A percentile compares a stretch with the other conserved stretches of the same genome.
phyloP scores from a whole-genome alignment of 2,888 invertebrate genomes.

The Aromia moschata region DNA sequence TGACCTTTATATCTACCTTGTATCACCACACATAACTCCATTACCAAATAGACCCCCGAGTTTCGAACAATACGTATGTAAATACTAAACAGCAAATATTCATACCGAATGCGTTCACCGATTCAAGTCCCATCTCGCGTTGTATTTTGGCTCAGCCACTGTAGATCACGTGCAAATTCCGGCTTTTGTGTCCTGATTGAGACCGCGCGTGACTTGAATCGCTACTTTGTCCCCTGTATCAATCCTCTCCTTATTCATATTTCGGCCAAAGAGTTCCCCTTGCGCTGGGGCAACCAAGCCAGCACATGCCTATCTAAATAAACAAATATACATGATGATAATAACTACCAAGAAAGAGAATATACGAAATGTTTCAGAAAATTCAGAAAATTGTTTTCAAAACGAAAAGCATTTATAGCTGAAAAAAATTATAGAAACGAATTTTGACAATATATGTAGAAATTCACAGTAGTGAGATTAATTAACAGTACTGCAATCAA shows the following conservation, averaged over 20 bases:
- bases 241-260: slow-evolving; percentile 51
- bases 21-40: slow-evolving; percentile 37
- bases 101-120: slow-evolving; percentile 46
- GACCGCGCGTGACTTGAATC: slow-evolving; percentile 57
- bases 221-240: slow-evolving; percentile 50
- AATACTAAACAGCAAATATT: slow-evolving; percentile 50
- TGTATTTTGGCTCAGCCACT: slow-evolving; percentile 55
- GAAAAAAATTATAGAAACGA: too few species aligned
- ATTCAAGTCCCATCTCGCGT: slow-evolving; percentile 49
- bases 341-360: too few species aligned
- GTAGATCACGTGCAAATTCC: slow-evolving; percentile 62
- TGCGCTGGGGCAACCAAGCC: not conserved
- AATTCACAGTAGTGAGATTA: too few species aligned
- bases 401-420: too few species aligned
- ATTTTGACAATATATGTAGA: too few species aligned
- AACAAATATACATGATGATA: slow-evolving; percentile 1
- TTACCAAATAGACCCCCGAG: slow-evolving; percentile 44
- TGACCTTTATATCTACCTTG: not conserved
- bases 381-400: too few species aligned
- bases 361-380: too few species aligned
- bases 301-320: slow-evolving; percentile 7
- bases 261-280: slow-evolving; percentile 26
- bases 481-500: too few species aligned
- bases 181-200: slow-evolving; percentile 62
- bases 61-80: slow-evolving; percentile 47